Evolutionary conservation across 2,797 vertebrate species (phyloP), one percentile per base, ranked within the genome.

Genomic region (Karalla daura): DNA sequence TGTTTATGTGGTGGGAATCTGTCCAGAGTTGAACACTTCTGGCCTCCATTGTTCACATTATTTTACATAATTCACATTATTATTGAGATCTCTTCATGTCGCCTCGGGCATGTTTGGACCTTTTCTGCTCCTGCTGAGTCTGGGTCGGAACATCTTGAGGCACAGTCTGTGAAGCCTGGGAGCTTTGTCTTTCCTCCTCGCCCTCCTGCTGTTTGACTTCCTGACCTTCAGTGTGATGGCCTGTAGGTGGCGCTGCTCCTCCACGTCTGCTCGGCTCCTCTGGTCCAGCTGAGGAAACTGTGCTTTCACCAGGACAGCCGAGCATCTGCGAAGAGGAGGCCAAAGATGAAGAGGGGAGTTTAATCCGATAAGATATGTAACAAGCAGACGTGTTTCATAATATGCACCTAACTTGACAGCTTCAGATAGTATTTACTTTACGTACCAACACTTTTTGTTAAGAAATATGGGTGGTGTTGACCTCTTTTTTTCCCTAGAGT

Each of bases 161-260:
- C 96, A 96, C 37, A 63, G 84, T 46, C 74, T 87, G 15, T 91
- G 88, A 2, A 95, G 84, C 30, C 69, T 87, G 11, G 54, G 5
- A 0, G 70, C 8, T 1, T 64, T 14, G 30, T 70, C 52, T 72
- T 62, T 91, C 7, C 84, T 85, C 49, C 76, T 86, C 0, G 73
- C 53, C 4, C 59, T 63, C 27, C 44, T 39, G 1, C 1, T 0
- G 50, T 66, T 77, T 13, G 59, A 59, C 7, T 13, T 75, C 67
- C 78, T 82, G 52, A 72, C 46, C 35, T 83, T 88, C 39, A 60
- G 65, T 0, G 2, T 56, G 2, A 44, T 6, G 7, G 76, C 84
- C 90, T 75, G 73, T 32, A 88, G 91, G 53, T 84, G 89, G 83
- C 49, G 88, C 70, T 61, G 67, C 61, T 62, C 56, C 17, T 72